Base-by-base conservation (phyloP, 2,797 vertebrate species). In the Lagocephalus sceleratus region DNA sequence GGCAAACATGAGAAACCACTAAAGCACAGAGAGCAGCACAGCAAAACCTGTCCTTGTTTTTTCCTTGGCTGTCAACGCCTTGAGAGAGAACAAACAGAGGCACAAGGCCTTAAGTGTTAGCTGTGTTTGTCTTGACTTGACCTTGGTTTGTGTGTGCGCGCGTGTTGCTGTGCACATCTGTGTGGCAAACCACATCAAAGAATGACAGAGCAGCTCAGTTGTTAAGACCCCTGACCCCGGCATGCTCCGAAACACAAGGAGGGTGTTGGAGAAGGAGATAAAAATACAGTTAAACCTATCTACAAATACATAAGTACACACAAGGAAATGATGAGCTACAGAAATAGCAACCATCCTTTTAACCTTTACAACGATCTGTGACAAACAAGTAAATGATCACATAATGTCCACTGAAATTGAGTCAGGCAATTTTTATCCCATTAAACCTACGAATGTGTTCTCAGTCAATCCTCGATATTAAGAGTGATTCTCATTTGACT, bases 161-260 rank as follows among this genome's bases (percentile, higher is more conserved):
- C 20, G 32, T 19, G 40, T 19, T 39, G 20, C 7, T 48, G 40
- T 26, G 68, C 1, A 47, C 54, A 66, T 82, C 59, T 70, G 75
- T 68, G 72, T 49, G 66, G 79, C 21, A 43, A 73, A 81, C 79
- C 79, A 86, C 87, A 80, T 89, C 81, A 86, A 88, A 88, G 76
- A 47, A 46, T 26, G 9, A 63, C 20, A 8, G 68, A 68, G 75
- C 60, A 59, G 68, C 79, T 87, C 75, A 83, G 83, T 83, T 85
- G 81, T 85, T 78, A n/a, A 66, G 82, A 87, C 83, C 86, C 79
- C 58, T 85, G 79, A 87, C 77, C 85, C 77, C 22, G 75, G 83
- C 83, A 61, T 87, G 85, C 84, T 87, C 78, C 82, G 2, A 76
- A 73, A 80, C 66, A 71, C 68, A 81, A 72, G 75, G 81, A 80